Percentiles rank a stretch among this genome's conserved stretches.
Evolutionary conservation across 2,888 invertebrate genomes (phyloP).

Genomic region (Bellardia pandia): DNA sequence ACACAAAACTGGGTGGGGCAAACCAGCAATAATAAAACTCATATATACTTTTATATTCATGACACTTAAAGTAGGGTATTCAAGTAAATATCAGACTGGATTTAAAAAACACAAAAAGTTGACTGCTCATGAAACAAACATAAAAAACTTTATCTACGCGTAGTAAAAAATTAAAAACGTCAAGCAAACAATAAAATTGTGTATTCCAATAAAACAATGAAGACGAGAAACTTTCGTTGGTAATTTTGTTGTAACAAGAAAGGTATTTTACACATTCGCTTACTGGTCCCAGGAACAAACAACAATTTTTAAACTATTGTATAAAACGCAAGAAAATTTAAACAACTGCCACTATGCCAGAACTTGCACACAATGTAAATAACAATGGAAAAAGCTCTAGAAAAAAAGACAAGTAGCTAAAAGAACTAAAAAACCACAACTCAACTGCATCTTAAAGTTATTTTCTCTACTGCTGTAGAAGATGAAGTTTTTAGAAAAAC

Average conservation of each 20-base stretch:
- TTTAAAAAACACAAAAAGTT: slow-evolving; percentile 2
- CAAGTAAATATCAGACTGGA: too few species aligned
- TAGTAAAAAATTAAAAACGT: slow-evolving; percentile 12
- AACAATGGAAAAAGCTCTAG: slow-evolving; percentile 22
- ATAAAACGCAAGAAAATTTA: slow-evolving; percentile 46
- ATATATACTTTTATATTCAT: too few species aligned
- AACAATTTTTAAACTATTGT: slow-evolving; percentile 58
- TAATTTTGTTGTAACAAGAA: slow-evolving; percentile 31
- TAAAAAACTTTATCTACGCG: slow-evolving; percentile 32
- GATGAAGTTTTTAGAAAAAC: slow-evolving; percentile 53
- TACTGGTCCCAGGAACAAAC: slow-evolving; percentile 38
- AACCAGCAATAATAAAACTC: too few species aligned
- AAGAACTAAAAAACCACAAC: slow-evolving; percentile 11
- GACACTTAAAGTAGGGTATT: too few species aligned
- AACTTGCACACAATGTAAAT: slow-evolving; percentile 46
- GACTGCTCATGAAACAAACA: not conserved
- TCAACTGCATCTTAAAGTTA: slow-evolving; percentile 45
- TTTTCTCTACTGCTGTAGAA: slow-evolving; percentile 5
- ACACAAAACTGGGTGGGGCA: too few species aligned
- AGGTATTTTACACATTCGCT: slow-evolving; percentile 59
- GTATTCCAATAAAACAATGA: slow-evolving; percentile 53
- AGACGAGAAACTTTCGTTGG: slow-evolving; percentile 39
- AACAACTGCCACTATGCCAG: slow-evolving; percentile 27
- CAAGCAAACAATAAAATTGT: slow-evolving; percentile 52
- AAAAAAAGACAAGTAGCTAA: not conserved